Conservation (phyloP, 2,113 vertebrate genomes). For the Callithrix jacchus region DNA sequence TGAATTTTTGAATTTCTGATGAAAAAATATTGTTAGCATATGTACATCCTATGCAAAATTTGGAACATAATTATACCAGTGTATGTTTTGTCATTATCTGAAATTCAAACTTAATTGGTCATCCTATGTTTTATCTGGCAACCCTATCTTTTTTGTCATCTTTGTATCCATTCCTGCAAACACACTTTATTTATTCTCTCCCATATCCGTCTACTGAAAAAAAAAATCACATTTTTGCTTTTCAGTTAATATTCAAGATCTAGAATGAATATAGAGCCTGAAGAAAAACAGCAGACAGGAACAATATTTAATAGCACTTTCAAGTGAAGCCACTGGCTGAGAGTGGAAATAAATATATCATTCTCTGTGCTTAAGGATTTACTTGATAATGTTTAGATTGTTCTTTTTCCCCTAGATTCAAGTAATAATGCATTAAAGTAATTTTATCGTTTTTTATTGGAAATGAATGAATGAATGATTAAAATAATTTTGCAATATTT, state of each 20-base stretch:
- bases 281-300: not conserved
- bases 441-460: not conserved
- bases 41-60: not conserved
- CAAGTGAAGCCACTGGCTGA: not conserved
- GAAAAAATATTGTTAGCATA: not conserved
- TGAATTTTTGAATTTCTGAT: not conserved
- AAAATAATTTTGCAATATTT: not conserved
- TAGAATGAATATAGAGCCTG: not conserved
- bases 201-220: not conserved
- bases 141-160: not conserved
- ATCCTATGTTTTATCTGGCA: not conserved
- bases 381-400: not conserved
- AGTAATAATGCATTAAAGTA: not conserved
- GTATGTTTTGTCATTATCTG: not conserved
- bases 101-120: not conserved
- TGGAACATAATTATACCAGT: not conserved
- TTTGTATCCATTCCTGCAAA: not conserved
- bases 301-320: not conserved
- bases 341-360: not conserved
- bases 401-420: not conserved
- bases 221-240: not conserved
- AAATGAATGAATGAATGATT: not conserved
- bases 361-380: not conserved
- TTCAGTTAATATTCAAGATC: not conserved
- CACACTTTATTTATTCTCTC: not conserved